These are phyloP conservation scores for Tolmerus cingulatus DNA, from an alignment of 2,888 invertebrate species.

Conservation along the genomic window DNA sequence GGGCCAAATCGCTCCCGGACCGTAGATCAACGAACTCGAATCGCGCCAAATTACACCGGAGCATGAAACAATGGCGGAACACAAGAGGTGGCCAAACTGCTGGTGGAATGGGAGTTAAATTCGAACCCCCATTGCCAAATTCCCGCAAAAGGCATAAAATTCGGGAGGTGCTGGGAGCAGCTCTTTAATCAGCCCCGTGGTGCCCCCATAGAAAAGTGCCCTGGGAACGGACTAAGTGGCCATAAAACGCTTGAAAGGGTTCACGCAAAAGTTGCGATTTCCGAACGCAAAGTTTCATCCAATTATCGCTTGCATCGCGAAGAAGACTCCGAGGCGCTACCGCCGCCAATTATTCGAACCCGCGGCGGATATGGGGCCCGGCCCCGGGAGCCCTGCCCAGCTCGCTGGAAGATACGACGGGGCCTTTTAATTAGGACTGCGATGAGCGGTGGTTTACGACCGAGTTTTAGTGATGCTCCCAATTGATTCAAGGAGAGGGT, in stretches of 20 bases:
- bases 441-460: background rate
- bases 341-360: background rate
- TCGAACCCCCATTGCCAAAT: background rate
- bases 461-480: background rate
- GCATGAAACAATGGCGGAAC: background rate
- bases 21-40: background rate
- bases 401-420: background rate
- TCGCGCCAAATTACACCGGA: background rate
- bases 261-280: background rate
- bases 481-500: conserved; percentile 14
- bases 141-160: background rate
- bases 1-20: background rate
- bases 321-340: background rate
- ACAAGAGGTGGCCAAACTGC: background rate
- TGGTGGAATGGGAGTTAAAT: background rate
- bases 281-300: background rate
- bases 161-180: background rate
- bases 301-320: background rate
- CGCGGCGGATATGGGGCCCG: background rate
- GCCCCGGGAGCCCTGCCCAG: background rate
- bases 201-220: background rate
- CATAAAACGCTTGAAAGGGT: background rate
- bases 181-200: background rate
- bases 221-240: background rate
- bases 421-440: conserved; percentile 23